Conservation (phyloP, 2,888 invertebrate genomes). For the Ethmia dodecea region DNA sequence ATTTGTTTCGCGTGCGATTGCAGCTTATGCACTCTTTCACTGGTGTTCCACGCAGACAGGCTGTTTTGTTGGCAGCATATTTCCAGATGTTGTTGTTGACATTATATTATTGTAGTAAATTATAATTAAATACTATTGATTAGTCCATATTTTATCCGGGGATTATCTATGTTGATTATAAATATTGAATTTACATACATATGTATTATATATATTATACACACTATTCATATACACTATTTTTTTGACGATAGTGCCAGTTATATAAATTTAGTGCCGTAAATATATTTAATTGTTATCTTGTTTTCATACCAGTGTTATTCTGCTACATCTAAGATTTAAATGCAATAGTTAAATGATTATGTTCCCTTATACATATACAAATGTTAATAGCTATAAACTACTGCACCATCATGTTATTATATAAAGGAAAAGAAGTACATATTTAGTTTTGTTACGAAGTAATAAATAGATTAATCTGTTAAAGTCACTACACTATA, state of each 20-base stretch:
- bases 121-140: constrained; percentile 57
- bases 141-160: constrained; percentile 61
- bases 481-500: constrained; percentile 53
- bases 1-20: constrained; percentile 8
- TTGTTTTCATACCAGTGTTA: constrained; percentile 63
- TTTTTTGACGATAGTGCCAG: constrained; percentile 53
- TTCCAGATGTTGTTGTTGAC: constrained; percentile 61
- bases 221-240: constrained; percentile 70
- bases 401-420: constrained; percentile 43
- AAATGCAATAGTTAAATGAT: constrained; percentile 54
- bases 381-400: constrained; percentile 61
- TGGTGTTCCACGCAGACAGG: constrained; percentile 22
- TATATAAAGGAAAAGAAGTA: constrained; percentile 52
- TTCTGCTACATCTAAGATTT: constrained; percentile 43
- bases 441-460: constrained; percentile 67
- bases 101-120: constrained; percentile 63
- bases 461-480: constrained; percentile 61
- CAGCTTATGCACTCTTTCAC: constrained; percentile 5
- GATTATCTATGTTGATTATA: constrained; percentile 59
- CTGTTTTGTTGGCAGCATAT: constrained; percentile 34
- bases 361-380: constrained; percentile 61
- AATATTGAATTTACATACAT: constrained; percentile 51
- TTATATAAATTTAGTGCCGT: constrained; percentile 34
- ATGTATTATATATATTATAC: constrained; percentile 19
- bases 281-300: constrained; percentile 61